A percentile compares a stretch with the other conserved stretches of the same genome.
These are phyloP conservation scores for Coptotermes formosanus DNA, from an alignment of 1,140 invertebrate genomes.

Conservation along the genomic window DNA sequence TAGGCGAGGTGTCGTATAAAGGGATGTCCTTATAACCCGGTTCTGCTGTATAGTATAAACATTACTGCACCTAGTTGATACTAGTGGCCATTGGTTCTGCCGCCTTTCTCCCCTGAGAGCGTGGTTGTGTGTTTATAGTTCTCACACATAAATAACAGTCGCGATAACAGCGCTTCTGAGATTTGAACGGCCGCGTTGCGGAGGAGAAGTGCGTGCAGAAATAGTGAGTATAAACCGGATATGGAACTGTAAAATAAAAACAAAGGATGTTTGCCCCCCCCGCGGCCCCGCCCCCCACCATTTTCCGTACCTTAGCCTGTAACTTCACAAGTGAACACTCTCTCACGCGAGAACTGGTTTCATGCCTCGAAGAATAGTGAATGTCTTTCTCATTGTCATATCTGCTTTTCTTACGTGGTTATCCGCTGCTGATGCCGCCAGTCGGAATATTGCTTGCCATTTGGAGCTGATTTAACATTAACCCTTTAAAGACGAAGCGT, in stretches of 20 bases:
- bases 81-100: too few species aligned
- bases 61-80: too few species aligned
- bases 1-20: too few species aligned
- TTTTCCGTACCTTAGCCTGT: background rate
- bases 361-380: background rate
- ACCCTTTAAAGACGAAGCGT: too few species aligned
- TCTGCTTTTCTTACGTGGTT: too few species aligned
- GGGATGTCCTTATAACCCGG: too few species aligned
- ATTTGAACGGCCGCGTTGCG: background rate
- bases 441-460: background rate
- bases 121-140: background rate
- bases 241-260: background rate
- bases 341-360: constrained; percentile 4
- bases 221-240: background rate
- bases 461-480: background rate
- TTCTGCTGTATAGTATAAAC: too few species aligned
- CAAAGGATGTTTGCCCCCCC: background rate
- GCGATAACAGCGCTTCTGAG: background rate
- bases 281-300: background rate
- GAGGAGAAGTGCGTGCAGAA: background rate
- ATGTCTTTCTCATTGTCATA: background rate
- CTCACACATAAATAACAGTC: background rate
- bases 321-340: background rate
- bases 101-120: background rate
- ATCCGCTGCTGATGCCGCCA: background rate